phyloP scores from a whole-genome alignment of 1,140 invertebrate genomes.

The Drosophila pseudoobscura region DNA sequence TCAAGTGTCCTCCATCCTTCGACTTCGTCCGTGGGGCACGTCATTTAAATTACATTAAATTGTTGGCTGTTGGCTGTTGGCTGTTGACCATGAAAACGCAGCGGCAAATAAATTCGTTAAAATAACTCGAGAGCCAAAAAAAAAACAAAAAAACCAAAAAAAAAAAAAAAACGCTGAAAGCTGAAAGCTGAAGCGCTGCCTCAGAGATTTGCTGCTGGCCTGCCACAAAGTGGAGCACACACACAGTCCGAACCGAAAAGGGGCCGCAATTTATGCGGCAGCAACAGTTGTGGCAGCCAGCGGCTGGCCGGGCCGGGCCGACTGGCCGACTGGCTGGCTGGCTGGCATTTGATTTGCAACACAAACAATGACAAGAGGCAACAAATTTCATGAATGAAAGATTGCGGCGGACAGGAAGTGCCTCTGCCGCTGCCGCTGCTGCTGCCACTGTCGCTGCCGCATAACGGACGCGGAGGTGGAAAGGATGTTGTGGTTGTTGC shows the following conservation, averaged over 20 bases:
- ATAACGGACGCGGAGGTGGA: slow-evolving; percentile 82
- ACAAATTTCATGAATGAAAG: slow-evolving; percentile 83
- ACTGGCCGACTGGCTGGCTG: slow-evolving; percentile 44
- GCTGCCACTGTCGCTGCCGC: slow-evolving; percentile 22
- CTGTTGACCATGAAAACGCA: slow-evolving; percentile 69
- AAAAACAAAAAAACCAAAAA: slow-evolving; percentile 29
- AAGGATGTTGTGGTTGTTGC: slow-evolving; percentile 69
- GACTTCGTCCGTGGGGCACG: slow-evolving; percentile 48
- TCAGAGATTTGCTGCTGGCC: slow-evolving; percentile 58
- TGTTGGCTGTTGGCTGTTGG: slow-evolving; percentile 35
- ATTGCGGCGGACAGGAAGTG: slow-evolving; percentile 78
- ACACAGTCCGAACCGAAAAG: slow-evolving; percentile 48
- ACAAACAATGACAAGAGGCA: slow-evolving; percentile 81
- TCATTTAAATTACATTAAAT: slow-evolving; percentile 84
- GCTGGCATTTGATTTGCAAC: slow-evolving; percentile 80
- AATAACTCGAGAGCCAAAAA: slow-evolving; percentile 75
- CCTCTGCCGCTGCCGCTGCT: slow-evolving; percentile 21
- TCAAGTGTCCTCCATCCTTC: slow-evolving; percentile 54
- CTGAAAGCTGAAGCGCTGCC: slow-evolving; percentile 30
- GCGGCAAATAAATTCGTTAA: slow-evolving; percentile 83
- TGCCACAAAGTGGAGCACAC: slow-evolving; percentile 66
- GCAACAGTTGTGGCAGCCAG: slow-evolving; percentile 20
- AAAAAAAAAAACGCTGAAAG: not conserved
- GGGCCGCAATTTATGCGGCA: slow-evolving; percentile 72
- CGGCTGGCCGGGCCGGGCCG: slow-evolving; percentile 39